Base-by-base conservation (phyloP, 2,113 vertebrate genomes). In the Dicrurus megarhynchus region DNA sequence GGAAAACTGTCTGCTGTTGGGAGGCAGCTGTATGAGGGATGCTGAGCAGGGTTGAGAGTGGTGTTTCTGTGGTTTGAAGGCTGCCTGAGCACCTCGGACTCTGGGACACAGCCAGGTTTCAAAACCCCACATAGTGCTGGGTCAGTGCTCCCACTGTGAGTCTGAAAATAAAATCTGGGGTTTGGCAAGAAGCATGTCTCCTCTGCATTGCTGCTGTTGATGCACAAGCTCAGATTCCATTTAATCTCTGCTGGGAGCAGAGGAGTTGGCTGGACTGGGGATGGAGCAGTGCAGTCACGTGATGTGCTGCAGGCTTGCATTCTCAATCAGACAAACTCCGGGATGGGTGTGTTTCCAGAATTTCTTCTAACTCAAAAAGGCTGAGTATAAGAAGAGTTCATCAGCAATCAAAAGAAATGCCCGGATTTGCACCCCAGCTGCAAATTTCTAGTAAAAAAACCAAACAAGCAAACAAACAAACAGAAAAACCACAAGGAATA, bases 121-220 rank as follows among this genome's bases (percentile, higher is more conserved):
- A 4, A 33, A 55, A 94, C 80, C 59, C 68, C 55, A 46, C 67
- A 3, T 46, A 55, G 39, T 16, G 26, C 32, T 68, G 39, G 61
- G 33, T 37, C 86, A 64, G 52, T 20, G 71, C 76, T 92, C 68
- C 64, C 89, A 30, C 87, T 20, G 41, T 11, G 81, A 53, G 44
- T 32, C 49, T 94, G 83, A 71, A 96, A 92, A 79, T 65, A 77
- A 87, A 95, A 67, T 70, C 73, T 57, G 63, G 69, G 73, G 47
- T 67, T 89, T 35, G 3, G 44, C 46, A 39, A 52, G 55, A 19
- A 27, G 13, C 1, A 0, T 2, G 6, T 69, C 69, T 53, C 22
- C 35, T 41, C 37, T 42, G 42, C 1, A 0, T 24, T 4, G 2
- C n/a, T 4, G 1, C 50, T 65, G 15, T 13, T 28, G 13, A 6